Evolutionary conservation across 2,113 vertebrate genomes (phyloP).

Genomic region (Smithornis capensis): DNA sequence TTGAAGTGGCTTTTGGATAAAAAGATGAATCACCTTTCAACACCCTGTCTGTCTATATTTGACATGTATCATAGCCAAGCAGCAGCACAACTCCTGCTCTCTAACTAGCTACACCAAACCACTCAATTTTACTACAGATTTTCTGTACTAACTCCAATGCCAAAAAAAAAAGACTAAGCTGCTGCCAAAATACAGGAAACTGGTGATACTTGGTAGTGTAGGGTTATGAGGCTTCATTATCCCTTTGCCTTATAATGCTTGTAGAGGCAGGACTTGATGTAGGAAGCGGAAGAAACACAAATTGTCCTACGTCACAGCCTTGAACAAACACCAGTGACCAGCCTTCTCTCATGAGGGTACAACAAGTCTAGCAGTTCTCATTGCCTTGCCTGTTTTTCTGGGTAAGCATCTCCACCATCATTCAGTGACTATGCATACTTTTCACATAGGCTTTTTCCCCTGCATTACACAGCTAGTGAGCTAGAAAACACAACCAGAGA

Average conservation of each 20-base stretch:
- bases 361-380: not conserved
- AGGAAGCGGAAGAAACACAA: not conserved
- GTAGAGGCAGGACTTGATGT: not conserved
- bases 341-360: not conserved
- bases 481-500: not conserved
- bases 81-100: not conserved
- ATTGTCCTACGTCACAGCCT: not conserved
- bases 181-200: not conserved
- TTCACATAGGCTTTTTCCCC: not conserved
- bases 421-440: not conserved
- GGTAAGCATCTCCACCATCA: not conserved
- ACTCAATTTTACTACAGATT: not conserved
- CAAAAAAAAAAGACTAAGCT: not conserved
- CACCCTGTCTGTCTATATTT: accelerated
- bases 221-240: not conserved
- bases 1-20: not conserved
- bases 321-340: not conserved
- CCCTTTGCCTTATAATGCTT: not conserved
- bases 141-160: not conserved
- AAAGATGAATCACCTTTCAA: not conserved
- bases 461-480: not conserved
- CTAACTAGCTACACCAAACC: not conserved
- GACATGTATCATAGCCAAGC: not conserved
- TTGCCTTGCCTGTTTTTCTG: not conserved
- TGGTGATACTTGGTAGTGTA: not conserved